Base-by-base conservation (phyloP, 2,797 vertebrate genomes). In the Leptoclinus maculatus region DNA sequence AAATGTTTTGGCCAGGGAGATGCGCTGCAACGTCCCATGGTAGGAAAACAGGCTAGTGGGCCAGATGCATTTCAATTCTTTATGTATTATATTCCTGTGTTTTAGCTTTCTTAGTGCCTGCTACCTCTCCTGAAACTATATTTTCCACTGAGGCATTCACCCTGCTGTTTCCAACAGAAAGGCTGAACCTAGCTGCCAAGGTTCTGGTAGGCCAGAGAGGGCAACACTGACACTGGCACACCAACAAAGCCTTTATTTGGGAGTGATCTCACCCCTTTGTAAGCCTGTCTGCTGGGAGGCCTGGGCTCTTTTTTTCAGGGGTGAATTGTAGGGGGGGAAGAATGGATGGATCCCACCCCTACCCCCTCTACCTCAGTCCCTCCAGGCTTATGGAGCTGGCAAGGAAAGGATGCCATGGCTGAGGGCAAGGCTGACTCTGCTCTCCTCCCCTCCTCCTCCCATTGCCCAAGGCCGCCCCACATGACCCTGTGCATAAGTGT, bases 181-280 rank as follows among this genome's bases (percentile, higher is more conserved):
- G 80, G 72, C 83, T 78, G 66, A 90, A 83, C 82, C 84, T 69
- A 79, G 87, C 85, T 92, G 92, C 91, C 90, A 93, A 90, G 90
- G 83, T 83, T 87, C 87, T 66, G 78, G 63, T 85, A 79, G 87
- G 92, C 91, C 92, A 93, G 83, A 86, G 90, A 94, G 93, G 93
- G 91, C 90, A 94, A 90, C 88, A 78, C 91, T 91, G 92, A 84
- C 90, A 94, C 90, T 89, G 91, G 92, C 92, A 91, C 91, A 80
- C 87, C 88, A 92, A 94, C 94, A 89, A 93, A 92, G 91, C 84
- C 82, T 94, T 91, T 87, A 89, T 88, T 88, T 90, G 78, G 71
- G 85, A 89, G 81, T 92, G 91, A 93, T 93, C 92, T 94, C 90
- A 91, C 90, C 91, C 90, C 87, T 92, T 94, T 92, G 93, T 94